Percentiles rank a stretch among this genome's conserved stretches.
These are phyloP conservation scores for Avahi laniger DNA, from an alignment of 2,797 vertebrate species.

Conservation along the genomic window DNA sequence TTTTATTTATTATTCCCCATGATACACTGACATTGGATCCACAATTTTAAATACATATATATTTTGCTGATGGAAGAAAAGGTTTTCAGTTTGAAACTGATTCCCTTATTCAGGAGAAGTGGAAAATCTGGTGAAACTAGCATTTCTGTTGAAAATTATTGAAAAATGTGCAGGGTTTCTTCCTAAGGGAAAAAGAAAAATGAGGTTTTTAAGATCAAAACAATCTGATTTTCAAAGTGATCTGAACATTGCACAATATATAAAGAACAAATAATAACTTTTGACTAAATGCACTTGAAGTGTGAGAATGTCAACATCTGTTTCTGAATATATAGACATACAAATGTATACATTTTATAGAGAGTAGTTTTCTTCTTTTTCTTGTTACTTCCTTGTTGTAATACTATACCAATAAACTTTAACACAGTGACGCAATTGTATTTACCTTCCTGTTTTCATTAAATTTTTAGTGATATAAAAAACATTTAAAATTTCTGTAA, in stretches of 20 bases:
- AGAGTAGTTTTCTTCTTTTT: background rate
- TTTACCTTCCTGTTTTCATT: background rate
- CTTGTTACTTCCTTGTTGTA: background rate
- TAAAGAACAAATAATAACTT: conserved; percentile 13
- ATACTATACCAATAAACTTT: background rate
- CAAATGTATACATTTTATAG: background rate
- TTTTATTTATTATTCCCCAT: conserved; percentile 75
- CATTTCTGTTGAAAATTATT: conserved; percentile 25
- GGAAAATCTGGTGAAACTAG: background rate
- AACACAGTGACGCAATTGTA: background rate
- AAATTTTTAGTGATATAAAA: background rate
- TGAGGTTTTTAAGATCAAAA: background rate
- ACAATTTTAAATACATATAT: background rate
- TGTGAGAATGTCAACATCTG: background rate
- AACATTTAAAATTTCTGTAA: background rate
- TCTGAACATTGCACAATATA: background rate
- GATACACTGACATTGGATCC: background rate
- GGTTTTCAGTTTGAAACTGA: background rate
- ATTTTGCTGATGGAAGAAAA: background rate
- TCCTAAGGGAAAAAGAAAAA: background rate
- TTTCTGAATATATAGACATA: background rate
- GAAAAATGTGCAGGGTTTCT: background rate
- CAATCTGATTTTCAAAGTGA: background rate
- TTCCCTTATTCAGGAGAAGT: background rate
- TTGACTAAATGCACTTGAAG: background rate